Evolutionary conservation across 2,888 invertebrate species (phyloP).

Genomic region (Nemurella pictetii): DNA sequence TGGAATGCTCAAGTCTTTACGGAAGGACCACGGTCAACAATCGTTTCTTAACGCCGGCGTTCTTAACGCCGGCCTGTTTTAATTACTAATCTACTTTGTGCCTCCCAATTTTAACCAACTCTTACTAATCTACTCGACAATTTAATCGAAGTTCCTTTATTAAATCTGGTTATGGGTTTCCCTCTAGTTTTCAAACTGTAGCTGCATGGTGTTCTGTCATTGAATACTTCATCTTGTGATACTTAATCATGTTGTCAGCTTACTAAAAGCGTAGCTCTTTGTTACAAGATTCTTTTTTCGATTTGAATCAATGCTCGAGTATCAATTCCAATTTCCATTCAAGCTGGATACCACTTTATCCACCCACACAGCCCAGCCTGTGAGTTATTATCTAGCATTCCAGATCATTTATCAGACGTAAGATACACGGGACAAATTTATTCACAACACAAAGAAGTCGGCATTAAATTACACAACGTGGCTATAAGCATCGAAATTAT

Average conservation of each 20-base stretch:
- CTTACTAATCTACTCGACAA: neutral
- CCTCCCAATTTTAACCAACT: neutral
- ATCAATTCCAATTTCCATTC: neutral
- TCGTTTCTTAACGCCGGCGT: neutral
- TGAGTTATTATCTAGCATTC: conserved; percentile 1
- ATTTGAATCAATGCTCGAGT: too few relatives aligned
- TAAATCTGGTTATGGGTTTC: neutral
- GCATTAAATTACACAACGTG: too few relatives aligned
- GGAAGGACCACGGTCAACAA: neutral
- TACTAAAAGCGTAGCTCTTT: too few relatives aligned
- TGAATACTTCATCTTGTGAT: neutral
- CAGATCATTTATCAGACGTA: neutral
- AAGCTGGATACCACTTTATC: neutral
- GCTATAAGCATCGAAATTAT: too few relatives aligned
- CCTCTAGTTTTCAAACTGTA: neutral
- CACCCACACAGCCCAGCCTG: neutral
- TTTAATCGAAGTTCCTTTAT: neutral
- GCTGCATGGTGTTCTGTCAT: neutral
- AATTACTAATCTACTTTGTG: neutral
- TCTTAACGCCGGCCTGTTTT: neutral
- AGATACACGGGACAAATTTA: neutral
- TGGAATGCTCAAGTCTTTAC: neutral
- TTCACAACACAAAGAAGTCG: neutral
- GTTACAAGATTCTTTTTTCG: too few relatives aligned
- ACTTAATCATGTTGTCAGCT: neutral